These are phyloP conservation scores for Malurus alboscapulatus DNA, from an alignment of 2,113 vertebrate species.

Conservation along the genomic window DNA sequence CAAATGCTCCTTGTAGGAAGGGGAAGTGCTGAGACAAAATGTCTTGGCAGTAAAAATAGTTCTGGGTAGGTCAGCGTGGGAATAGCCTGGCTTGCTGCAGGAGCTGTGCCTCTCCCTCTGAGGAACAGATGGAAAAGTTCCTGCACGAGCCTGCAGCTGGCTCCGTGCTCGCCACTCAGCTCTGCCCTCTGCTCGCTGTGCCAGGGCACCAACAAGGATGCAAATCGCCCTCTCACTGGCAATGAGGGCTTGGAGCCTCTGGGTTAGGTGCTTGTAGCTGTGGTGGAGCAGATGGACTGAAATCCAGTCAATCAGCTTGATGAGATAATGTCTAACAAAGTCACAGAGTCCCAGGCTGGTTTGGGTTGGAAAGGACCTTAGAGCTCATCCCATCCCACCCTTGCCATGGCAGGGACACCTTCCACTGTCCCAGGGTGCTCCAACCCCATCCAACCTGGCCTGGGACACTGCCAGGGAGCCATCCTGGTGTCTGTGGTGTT, in stretches of 20 bases:
- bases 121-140: neutral
- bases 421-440: accelerated
- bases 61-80: neutral
- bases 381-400: accelerated
- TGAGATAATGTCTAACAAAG: neutral
- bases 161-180: neutral
- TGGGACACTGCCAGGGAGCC: neutral
- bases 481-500: neutral
- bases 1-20: neutral
- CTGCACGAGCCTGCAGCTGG: neutral
- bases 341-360: neutral
- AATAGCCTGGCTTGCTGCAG: neutral
- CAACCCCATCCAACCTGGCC: neutral
- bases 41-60: neutral
- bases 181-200: neutral
- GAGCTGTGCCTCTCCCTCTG: accelerated
- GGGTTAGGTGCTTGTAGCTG: accelerated
- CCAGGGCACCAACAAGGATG: neutral
- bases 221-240: accelerated
- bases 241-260: accelerated
- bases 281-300: neutral
- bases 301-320: accelerated
- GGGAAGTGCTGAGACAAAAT: neutral
- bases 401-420: neutral
- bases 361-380: neutral